Conservation (phyloP, 2,113 vertebrate genomes). For the Perca fluviatilis region DNA sequence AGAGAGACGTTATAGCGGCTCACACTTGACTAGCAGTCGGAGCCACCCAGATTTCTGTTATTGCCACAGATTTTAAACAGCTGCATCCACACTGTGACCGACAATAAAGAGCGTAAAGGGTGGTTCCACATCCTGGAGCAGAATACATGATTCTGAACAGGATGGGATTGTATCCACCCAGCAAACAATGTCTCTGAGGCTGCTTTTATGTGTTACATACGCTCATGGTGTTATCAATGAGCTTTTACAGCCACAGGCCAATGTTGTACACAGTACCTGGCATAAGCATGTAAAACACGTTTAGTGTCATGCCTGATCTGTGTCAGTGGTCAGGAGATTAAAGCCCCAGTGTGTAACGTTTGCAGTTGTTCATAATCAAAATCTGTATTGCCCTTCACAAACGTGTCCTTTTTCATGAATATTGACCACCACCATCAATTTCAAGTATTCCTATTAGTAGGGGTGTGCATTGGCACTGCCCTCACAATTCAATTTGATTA, state of each 20-base stretch:
- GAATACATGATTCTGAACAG: slow-evolving; percentile 46
- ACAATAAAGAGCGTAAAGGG: slow-evolving; percentile 46
- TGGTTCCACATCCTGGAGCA: slow-evolving; percentile 39
- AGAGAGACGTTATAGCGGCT: slow-evolving; percentile 72
- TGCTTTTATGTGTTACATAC: slow-evolving; percentile 16
- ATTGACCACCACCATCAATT: too few species aligned
- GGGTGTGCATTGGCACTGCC: too few species aligned
- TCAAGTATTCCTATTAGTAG: too few species aligned
- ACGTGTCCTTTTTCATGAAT: too few species aligned
- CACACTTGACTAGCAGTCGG: slow-evolving; percentile 66
- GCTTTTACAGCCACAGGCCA: not conserved
- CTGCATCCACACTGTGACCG: slow-evolving; percentile 35
- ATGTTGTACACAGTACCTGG: not conserved
- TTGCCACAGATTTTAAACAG: slow-evolving; percentile 68
- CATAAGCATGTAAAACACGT: not conserved
- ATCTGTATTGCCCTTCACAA: too few species aligned
- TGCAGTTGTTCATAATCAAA: too few species aligned
- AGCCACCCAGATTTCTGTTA: slow-evolving; percentile 72
- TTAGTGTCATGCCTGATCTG: not conserved
- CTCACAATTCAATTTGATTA: too few species aligned
- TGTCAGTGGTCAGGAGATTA: not conserved
- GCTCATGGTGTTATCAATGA: not conserved
- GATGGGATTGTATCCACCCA: slow-evolving; percentile 25
- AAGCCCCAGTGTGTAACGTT: too few species aligned
- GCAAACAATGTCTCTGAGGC: slow-evolving; percentile 11